Evolutionary conservation across 2,888 invertebrate genomes (phyloP).

Genomic region (Sussaba pulchella): DNA sequence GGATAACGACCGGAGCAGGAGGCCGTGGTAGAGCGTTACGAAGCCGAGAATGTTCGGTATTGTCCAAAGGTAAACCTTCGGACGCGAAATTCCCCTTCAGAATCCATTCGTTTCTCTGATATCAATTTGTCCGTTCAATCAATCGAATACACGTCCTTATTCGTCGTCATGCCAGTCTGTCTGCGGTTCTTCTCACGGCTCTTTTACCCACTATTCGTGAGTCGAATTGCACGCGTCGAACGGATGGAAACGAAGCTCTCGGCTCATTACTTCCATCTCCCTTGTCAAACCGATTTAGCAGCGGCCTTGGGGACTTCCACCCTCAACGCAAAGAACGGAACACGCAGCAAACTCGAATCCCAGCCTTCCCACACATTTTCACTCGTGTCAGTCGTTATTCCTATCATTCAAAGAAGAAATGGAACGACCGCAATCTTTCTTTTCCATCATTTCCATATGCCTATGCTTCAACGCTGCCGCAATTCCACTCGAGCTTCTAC

Average conservation of each 20-base stretch:
- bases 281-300: no score
- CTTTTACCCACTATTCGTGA: background rate
- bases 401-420: conserved; percentile 76
- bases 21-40: background rate
- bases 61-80: conserved; percentile 39
- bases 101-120: conserved; percentile 46
- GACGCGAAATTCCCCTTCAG: background rate
- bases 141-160: conserved; percentile 39
- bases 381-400: conserved; percentile 54
- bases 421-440: conserved; percentile 63
- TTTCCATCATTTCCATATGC: conserved; percentile 48
- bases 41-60: conserved; percentile 56
- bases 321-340: background rate
- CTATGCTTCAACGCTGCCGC: background rate
- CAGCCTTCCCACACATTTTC: conserved; percentile 12
- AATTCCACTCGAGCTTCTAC: background rate
- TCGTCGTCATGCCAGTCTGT: conserved; percentile 1
- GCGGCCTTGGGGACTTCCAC: no score
- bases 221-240: conserved; percentile 46
- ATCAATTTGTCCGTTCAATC: conserved; percentile 55
- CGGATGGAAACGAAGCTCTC: conserved; percentile 47
- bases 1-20: conserved; percentile 46
- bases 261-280: background rate
- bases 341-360: background rate
- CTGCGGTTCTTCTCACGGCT: background rate